A percentile compares a stretch with the other conserved stretches of the same genome.
Conservation (phyloP, 2,113 vertebrate genomes). For the Erythrocercus mccallii region DNA sequence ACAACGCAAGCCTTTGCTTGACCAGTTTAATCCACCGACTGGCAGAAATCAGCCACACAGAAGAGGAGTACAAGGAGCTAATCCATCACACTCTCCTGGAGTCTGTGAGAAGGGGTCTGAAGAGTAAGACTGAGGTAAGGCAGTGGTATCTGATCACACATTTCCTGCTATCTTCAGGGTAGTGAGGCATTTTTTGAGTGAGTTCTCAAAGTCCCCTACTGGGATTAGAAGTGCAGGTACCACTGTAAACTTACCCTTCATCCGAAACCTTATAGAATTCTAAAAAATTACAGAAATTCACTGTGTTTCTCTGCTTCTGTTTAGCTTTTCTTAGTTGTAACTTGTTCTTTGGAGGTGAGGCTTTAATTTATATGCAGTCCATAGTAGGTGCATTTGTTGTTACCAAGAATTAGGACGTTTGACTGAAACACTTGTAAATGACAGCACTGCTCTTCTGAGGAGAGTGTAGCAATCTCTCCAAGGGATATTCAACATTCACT, state of each 20-base stretch:
- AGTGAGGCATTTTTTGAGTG: not conserved
- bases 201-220: not conserved
- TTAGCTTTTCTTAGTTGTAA: not conserved
- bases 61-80: slow-evolving; percentile 83
- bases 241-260: not conserved
- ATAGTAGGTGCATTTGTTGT: not conserved
- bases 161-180: not conserved
- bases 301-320: not conserved
- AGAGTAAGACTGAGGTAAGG: slow-evolving; percentile 87
- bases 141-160: not conserved
- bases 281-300: not conserved
- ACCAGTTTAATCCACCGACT: slow-evolving; percentile 80
- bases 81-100: slow-evolving; percentile 85
- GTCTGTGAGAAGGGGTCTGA: slow-evolving; percentile 84
- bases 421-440: not conserved
- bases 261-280: not conserved
- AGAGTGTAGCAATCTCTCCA: not conserved
- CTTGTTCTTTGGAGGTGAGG: not conserved
- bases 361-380: not conserved
- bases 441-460: not conserved
- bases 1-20: slow-evolving; percentile 88
- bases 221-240: not conserved
- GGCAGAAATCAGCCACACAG: slow-evolving; percentile 71
- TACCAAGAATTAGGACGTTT: not conserved
- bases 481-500: not conserved